Conservation (phyloP, 2,888 invertebrate genomes). For the Acanthosepion pharaonis region DNA sequence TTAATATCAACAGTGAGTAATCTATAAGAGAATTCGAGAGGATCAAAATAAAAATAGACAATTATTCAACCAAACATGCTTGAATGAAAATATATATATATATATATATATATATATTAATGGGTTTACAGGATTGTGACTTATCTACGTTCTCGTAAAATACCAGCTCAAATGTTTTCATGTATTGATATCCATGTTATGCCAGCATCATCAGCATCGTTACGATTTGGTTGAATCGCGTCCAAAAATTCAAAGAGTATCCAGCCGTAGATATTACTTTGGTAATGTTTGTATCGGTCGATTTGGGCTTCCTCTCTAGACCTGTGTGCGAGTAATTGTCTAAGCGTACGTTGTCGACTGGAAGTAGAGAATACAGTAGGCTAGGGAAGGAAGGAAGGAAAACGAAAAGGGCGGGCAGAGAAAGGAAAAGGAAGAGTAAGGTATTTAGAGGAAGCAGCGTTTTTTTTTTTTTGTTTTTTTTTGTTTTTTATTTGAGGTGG, state of each 20-base stretch:
- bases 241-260: conserved; percentile 1
- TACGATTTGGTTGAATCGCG: background rate
- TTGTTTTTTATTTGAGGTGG: background rate
- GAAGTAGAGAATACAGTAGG: background rate
- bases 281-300: background rate
- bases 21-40: too few relatives aligned
- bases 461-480: background rate
- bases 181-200: background rate
- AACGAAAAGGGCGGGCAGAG: background rate
- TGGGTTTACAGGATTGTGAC: background rate
- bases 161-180: background rate
- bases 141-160: background rate
- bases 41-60: too few relatives aligned
- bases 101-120: background rate
- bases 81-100: background rate
- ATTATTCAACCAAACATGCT: too few relatives aligned
- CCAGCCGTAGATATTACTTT: conserved; percentile 25
- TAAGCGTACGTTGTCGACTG: background rate
- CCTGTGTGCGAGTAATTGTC: background rate
- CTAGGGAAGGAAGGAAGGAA: background rate
- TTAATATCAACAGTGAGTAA: too few relatives aligned
- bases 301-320: background rate
- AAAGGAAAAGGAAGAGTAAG: background rate
- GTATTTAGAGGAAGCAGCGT: background rate
- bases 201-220: background rate